Evolutionary conservation across 2,797 vertebrate genomes (phyloP).

Genomic region (Chelmon rostratus): DNA sequence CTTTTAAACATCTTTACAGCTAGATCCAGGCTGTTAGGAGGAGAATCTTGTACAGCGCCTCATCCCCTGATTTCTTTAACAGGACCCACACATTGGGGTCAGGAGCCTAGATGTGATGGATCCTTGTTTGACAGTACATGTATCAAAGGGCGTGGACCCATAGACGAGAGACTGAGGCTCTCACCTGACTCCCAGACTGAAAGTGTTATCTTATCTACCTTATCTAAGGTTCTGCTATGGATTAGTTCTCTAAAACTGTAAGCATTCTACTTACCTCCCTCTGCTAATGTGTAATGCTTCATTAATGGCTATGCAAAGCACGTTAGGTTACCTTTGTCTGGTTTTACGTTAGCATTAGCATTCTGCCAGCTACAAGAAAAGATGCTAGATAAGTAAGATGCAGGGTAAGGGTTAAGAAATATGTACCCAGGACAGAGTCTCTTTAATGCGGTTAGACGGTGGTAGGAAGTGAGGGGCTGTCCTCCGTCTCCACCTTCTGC

Average conservation of each 20-base stretch:
- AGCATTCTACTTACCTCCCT: slow-evolving; percentile 40
- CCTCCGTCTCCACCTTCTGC: slow-evolving; percentile 81
- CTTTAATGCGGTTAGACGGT: slow-evolving; percentile 78
- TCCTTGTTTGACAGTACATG: slow-evolving; percentile 36
- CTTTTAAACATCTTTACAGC: slow-evolving; percentile 34
- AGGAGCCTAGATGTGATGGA: slow-evolving; percentile 27
- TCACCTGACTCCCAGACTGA: slow-evolving; percentile 13
- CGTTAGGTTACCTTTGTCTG: slow-evolving; percentile 37
- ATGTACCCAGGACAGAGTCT: slow-evolving; percentile 74
- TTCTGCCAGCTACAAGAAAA: slow-evolving; percentile 62
- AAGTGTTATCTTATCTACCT: slow-evolving; percentile 12
- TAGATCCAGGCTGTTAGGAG: slow-evolving; percentile 13
- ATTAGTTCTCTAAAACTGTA: slow-evolving; percentile 23
- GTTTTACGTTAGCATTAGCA: slow-evolving; percentile 51
- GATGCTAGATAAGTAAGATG: slow-evolving; percentile 61
- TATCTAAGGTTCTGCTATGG: slow-evolving; percentile 17
- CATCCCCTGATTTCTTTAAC: slow-evolving; percentile 31
- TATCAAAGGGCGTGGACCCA: slow-evolving; percentile 19
- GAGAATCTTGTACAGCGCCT: slow-evolving; percentile 15
- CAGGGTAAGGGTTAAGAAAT: slow-evolving; percentile 41
- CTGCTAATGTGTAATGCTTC: slow-evolving; percentile 57
- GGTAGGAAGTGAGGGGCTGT: slow-evolving; percentile 80
- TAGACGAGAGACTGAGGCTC: slow-evolving; percentile 11
- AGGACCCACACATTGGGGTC: slow-evolving; percentile 10
- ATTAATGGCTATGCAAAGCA: slow-evolving; percentile 36